Evolutionary conservation across 2,797 vertebrate genomes (phyloP), one percentile per base, ranked within the genome.

Genomic region (Falco cherrug): DNA sequence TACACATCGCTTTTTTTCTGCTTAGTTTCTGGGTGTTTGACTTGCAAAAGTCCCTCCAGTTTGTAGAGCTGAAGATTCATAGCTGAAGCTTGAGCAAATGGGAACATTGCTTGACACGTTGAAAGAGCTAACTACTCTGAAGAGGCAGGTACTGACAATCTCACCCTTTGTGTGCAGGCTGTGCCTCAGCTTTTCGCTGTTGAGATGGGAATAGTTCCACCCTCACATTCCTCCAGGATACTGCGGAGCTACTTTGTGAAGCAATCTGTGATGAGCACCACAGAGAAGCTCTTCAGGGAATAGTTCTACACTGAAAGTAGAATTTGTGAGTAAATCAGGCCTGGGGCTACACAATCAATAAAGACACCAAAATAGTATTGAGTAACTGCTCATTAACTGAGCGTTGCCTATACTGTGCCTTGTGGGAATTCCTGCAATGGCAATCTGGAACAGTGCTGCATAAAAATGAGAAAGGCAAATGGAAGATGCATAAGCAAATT

Each of bases 301-400:
- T 29, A 82, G 57, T 71, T 91, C 53, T 81, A 87, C 65, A 88
- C 3, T 75, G 79, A 93, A 87, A 85, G 89, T 48, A 85, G 87
- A 76, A 83, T 80, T 89, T 90, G 69, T 87, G 84, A 92, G 91
- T 95, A 95, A 91, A 93, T 94, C 91, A 88, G 39, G 76, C 89
- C 82, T 1, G 3, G 47, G 80, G 93, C 93, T 95, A 89, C 73
- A 63, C 61, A 69, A 73, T 95, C 87, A 92, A 88, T 91, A 87
- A 90, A 65, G 88, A 48, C 79, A 84, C 80, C 85, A 88, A 88
- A 95, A 93, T 24, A 95, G 83, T 65, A 86, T 64, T 1, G 25
- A 91, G 87, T 84, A 95, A 90, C 89, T 95, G 79, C 95, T 96
- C 85, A 70, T 96, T 96, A 96, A 94, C 85, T 71, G 89, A 93